These are phyloP conservation scores for Vanessa atalanta DNA, from an alignment of 1,140 invertebrate genomes.

Conservation along the genomic window DNA sequence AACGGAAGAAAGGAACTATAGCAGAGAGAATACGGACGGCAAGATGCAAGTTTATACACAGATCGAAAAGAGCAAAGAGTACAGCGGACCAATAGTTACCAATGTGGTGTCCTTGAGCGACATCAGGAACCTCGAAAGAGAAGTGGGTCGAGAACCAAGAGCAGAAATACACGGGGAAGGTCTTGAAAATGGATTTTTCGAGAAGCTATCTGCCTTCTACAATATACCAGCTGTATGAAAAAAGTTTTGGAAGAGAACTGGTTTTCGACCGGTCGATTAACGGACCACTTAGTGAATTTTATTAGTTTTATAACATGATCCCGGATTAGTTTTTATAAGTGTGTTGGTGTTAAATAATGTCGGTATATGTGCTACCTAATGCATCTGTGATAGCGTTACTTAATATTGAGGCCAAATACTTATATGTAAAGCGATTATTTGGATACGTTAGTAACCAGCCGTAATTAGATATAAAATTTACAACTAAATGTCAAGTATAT, in stretches of 20 bases:
- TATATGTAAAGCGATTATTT: constrained; percentile 15
- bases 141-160: constrained; percentile 46
- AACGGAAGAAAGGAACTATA: constrained; percentile 41
- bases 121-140: constrained; percentile 49
- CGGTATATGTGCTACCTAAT: constrained; percentile 21
- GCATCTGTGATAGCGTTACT: constrained; percentile 28
- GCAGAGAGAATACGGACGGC: constrained; percentile 61
- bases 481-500: neutral
- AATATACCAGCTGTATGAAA: constrained; percentile 65
- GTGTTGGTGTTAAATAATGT: neutral
- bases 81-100: constrained; percentile 40
- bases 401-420: constrained; percentile 21
- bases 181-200: constrained; percentile 64
- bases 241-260: constrained; percentile 24
- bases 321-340: neutral
- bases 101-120: constrained; percentile 52
- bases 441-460: neutral
- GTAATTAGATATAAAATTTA: too few relatives aligned
- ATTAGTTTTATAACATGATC: neutral
- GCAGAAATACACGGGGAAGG: constrained; percentile 52
- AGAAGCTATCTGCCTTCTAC: constrained; percentile 62
- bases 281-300: constrained; percentile 39
- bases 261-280: constrained; percentile 11
- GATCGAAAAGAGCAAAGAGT: constrained; percentile 56
- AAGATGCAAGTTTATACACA: constrained; percentile 67